Conservation (phyloP, 1,140 invertebrate genomes). For the Anastatus disparis region DNA sequence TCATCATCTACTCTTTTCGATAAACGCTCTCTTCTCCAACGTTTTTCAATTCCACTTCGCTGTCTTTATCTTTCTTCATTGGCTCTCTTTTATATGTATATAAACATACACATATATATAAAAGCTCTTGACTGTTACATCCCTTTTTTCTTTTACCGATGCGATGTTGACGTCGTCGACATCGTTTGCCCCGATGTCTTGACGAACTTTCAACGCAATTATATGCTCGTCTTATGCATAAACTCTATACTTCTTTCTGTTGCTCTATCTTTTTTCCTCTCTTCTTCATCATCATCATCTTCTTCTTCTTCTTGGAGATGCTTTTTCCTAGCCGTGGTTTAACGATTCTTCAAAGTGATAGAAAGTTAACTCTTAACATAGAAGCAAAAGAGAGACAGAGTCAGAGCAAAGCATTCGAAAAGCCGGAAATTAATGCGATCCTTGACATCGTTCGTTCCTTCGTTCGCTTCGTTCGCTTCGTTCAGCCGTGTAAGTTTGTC, state of each 20-base stretch:
- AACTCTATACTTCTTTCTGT: too few relatives aligned
- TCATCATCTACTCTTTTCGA: constrained; percentile 18
- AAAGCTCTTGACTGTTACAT: background rate
- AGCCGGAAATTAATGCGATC: constrained; percentile 40
- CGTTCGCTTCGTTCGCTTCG: background rate
- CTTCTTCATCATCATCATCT: background rate
- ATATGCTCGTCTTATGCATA: background rate
- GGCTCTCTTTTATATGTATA: background rate
- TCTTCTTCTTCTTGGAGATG: background rate
- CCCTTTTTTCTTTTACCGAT: background rate
- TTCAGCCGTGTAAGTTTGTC: constrained; percentile 23
- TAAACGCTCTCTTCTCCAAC: constrained; percentile 1
- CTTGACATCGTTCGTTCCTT: constrained; percentile 33
- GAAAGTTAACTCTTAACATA: constrained; percentile 17
- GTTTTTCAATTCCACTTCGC: constrained; percentile 27
- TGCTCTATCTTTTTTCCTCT: background rate
- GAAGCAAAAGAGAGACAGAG: background rate
- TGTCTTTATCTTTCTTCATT: background rate
- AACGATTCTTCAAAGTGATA: constrained; percentile 40
- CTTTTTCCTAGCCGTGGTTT: constrained; percentile 17
- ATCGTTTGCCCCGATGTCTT: background rate
- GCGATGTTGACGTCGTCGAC: background rate
- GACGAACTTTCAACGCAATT: constrained; percentile 38
- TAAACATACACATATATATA: background rate
- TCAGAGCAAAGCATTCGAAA: background rate